Percentiles rank a stretch among this genome's conserved stretches.
Conservation (phyloP, 2,113 vertebrate genomes). For the Podarcis cretensis region DNA sequence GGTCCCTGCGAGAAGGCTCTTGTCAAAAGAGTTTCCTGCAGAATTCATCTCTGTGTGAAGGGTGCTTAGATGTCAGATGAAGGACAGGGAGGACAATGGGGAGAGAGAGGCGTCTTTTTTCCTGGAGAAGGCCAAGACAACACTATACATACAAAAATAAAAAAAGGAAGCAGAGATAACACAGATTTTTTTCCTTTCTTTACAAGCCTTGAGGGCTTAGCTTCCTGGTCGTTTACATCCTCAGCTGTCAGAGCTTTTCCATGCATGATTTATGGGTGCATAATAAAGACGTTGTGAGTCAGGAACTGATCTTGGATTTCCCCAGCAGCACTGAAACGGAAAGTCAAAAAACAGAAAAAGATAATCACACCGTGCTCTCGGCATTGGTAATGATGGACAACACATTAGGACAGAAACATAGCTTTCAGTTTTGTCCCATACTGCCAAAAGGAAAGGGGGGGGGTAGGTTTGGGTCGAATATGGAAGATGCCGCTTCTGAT, state of each 20-base stretch:
- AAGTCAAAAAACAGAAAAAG: conserved; percentile 28
- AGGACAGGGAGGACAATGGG: not conserved
- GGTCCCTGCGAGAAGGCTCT: not conserved
- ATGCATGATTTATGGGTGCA: conserved; percentile 70
- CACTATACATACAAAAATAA: conserved; percentile 39
- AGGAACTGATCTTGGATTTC: conserved; percentile 62
- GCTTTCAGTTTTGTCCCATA: not conserved
- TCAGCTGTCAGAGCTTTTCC: conserved; percentile 60
- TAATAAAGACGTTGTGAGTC: conserved; percentile 64
- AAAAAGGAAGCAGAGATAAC: conserved; percentile 62
- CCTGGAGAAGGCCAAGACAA: conserved; percentile 55
- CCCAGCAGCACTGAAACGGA: conserved; percentile 55
- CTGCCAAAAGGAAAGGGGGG: not conserved
- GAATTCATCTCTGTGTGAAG: conserved; percentile 41
- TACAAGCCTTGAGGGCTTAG: conserved; percentile 66
- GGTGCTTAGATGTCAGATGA: conserved; percentile 48
- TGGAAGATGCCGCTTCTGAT: not conserved
- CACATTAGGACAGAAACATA: not conserved
- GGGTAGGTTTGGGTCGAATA: not conserved
- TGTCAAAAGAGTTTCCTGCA: conserved; percentile 35
- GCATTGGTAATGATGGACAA: not conserved
- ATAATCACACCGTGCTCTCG: not conserved
- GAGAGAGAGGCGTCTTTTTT: not conserved
- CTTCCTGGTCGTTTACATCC: conserved; percentile 59
- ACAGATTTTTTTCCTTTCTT: conserved; percentile 53